Conservation (phyloP, 2,888 invertebrate species). For the Rambutsinella grinnellia region DNA sequence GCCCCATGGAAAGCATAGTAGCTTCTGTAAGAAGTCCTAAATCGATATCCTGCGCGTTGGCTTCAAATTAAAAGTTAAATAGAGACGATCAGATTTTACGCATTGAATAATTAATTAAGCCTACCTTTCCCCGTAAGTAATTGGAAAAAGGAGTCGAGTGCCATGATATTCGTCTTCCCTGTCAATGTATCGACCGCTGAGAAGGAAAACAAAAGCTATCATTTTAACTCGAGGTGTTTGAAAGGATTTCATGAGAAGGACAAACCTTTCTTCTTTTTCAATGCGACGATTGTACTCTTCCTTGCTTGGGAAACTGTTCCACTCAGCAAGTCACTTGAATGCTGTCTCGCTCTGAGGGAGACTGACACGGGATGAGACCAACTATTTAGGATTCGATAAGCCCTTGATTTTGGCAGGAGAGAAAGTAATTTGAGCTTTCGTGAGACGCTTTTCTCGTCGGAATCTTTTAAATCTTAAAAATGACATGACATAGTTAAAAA, state of each 20-base stretch:
- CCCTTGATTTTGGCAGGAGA: slow-evolving; percentile 82
- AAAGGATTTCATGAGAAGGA: no score
- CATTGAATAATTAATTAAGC: slow-evolving; percentile 2
- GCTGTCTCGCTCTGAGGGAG: slow-evolving; percentile 83
- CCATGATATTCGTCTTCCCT: slow-evolving; percentile 76
- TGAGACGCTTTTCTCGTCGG: slow-evolving; percentile 73
- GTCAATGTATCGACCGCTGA: slow-evolving; percentile 26
- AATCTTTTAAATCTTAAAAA: slow-evolving; percentile 63
- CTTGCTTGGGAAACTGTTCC: slow-evolving; percentile 74
- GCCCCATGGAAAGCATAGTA: slow-evolving; percentile 77
- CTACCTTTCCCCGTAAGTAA: slow-evolving; percentile 82
- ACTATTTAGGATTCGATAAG: slow-evolving; percentile 81
- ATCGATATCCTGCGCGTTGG: slow-evolving; percentile 86
- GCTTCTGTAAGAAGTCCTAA: slow-evolving; percentile 89
- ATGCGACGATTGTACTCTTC: slow-evolving; percentile 59
- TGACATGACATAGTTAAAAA: not conserved
- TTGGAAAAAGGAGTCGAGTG: slow-evolving; percentile 87
- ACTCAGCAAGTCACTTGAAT: slow-evolving; percentile 83
- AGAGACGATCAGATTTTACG: not conserved
- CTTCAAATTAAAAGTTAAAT: slow-evolving; percentile 70
- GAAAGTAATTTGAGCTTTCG: slow-evolving; percentile 82
- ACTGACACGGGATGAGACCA: slow-evolving; percentile 85
- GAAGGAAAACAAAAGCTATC: no score
- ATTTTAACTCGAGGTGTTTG: no score
- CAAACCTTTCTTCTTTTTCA: slow-evolving; percentile 58